These are phyloP conservation scores for Agonum fuliginosum DNA, from an alignment of 2,888 invertebrate species.

Conservation along the genomic window DNA sequence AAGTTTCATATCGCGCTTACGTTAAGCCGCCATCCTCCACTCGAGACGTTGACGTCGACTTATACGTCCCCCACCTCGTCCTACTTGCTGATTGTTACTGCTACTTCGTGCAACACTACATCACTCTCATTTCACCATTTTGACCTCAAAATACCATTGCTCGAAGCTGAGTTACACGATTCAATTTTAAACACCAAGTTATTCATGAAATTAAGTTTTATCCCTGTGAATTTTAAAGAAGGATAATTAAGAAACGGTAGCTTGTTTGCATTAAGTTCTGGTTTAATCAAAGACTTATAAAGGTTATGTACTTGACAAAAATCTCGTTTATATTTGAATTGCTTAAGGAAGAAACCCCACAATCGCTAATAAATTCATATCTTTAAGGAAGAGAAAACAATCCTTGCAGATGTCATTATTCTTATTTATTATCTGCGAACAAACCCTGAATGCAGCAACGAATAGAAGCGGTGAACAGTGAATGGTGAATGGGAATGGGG, in stretches of 20 bases:
- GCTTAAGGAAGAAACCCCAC: not conserved
- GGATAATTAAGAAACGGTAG: constrained; percentile 49
- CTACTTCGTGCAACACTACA: not conserved
- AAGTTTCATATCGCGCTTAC: constrained; percentile 48
- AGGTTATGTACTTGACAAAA: constrained; percentile 49
- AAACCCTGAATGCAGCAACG: no score
- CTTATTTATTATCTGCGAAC: constrained; percentile 10
- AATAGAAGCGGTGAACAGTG: no score
- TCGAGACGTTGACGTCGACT: constrained; percentile 12
- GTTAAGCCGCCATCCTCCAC: constrained; percentile 17
- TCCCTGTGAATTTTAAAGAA: constrained; percentile 53
- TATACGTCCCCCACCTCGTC: not conserved
- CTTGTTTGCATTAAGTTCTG: constrained; percentile 52
- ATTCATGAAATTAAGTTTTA: constrained; percentile 57
- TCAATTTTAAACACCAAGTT: constrained; percentile 51
- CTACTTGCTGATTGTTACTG: not conserved
- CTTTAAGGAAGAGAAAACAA: constrained; percentile 10
- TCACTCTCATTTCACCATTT: constrained; percentile 39
- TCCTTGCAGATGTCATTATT: constrained; percentile 41
- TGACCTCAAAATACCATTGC: constrained; percentile 46
- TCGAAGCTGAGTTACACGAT: constrained; percentile 49
- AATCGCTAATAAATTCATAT: constrained; percentile 30
- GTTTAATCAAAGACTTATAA: constrained; percentile 51
- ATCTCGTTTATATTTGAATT: constrained; percentile 46
- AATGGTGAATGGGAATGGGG: not conserved